Evolutionary conservation across 2,113 vertebrate species (phyloP).

Genomic region (Marcusenius ussheri): DNA sequence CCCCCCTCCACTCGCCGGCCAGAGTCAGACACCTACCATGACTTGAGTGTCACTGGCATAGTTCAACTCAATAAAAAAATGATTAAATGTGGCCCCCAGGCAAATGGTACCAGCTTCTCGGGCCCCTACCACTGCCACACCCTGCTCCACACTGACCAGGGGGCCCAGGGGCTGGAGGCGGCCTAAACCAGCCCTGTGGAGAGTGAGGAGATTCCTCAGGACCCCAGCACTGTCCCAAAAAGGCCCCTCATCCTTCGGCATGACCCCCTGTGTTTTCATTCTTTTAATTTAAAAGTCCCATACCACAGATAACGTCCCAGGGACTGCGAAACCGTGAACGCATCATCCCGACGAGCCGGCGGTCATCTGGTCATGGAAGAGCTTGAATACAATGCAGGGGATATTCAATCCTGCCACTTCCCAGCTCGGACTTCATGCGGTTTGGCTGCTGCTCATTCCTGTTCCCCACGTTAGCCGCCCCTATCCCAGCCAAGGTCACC

Average conservation of each 20-base stretch:
- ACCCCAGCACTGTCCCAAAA: background rate
- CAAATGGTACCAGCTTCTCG: background rate
- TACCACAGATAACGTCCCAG: background rate
- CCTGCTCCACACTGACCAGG: background rate
- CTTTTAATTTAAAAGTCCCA: background rate
- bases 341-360: background rate
- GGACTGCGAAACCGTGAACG: background rate
- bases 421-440: background rate
- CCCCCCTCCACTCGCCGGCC: too few relatives aligned
- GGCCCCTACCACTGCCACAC: background rate
- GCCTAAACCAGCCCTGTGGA: background rate
- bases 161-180: background rate
- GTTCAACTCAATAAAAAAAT: slow-evolving; percentile 18
- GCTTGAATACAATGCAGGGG: background rate
- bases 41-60: slow-evolving; percentile 14
- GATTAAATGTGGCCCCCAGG: slow-evolving; percentile 20
- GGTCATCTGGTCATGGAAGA: background rate
- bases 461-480: background rate
- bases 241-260: background rate
- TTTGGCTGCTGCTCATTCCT: background rate
- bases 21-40: slow-evolving; percentile 3
- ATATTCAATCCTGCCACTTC: background rate
- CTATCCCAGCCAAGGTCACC: background rate
- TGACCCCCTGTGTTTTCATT: background rate
- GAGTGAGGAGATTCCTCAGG: background rate